Base-by-base conservation (phyloP, 2,113 vertebrate genomes). In the Callocephalon fimbriatum region DNA sequence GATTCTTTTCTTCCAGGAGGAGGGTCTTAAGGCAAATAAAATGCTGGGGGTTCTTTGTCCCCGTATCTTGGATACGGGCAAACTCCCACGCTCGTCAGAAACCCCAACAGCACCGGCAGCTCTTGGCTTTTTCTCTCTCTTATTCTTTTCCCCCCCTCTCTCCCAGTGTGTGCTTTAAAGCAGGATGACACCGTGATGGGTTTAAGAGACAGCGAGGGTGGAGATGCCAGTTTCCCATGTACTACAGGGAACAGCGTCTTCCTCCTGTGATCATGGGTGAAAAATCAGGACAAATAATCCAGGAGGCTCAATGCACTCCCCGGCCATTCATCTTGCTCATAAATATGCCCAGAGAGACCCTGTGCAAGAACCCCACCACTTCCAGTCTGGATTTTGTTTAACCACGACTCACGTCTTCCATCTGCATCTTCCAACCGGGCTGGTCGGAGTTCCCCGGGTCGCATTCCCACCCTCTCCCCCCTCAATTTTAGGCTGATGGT, bases 61-160 rank as follows among this genome's bases (percentile, higher is more conserved):
- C 75, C 13, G 95, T 97, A 95, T 96, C 95, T 94, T 96, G 83
- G 97, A 96, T 95, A 98, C 86, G 18, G 93, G 96, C 96, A 96
- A 97, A 96, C 94, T 97, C 97, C 95, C 97, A 97, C 50, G 31
- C 94, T 97, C 95, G 85, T 97, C 96, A 97, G 81, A 90, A 96
- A 92, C 65, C 44, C 94, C 94, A 92, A 58, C 93, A 92, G 94
- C 93, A 91, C 78, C 68, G 75, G 91, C 70, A 90, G 81, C 88
- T 93, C 86, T 51, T 4, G 83, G 83, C 68, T 91, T 89, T 93
- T 91, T 72, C 54, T 82, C 67, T 86, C 80, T 62, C 72, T 51
- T 42, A 68, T 21, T 73, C 15, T 29, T 53, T 18, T 10, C 12
- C 32, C 16, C 16, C 26, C 44, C 42, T 14, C 5, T 0, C 0